Conservation (phyloP, 2,797 vertebrate genomes). For the Furcifer pardalis region DNA sequence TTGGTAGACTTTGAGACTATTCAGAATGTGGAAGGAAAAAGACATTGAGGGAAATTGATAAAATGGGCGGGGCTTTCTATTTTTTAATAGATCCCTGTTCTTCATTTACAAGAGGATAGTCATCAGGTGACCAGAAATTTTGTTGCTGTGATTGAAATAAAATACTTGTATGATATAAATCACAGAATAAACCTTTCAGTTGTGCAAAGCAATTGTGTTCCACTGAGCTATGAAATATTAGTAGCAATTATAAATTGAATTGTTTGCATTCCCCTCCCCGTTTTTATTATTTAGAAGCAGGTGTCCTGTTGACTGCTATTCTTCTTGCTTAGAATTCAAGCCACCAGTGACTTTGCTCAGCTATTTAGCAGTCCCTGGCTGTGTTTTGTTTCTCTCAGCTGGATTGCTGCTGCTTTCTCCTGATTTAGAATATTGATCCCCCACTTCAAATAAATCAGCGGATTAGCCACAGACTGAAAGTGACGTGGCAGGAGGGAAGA, state of each 20-base stretch:
- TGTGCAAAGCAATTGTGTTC: background rate
- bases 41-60: background rate
- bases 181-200: background rate
- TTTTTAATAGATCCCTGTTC: background rate
- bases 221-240: constrained; percentile 5
- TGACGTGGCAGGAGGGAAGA: background rate
- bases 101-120: background rate
- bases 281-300: background rate
- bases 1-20: background rate
- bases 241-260: background rate
- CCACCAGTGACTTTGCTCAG: background rate
- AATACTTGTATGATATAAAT: background rate
- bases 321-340: background rate
- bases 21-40: background rate
- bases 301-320: background rate
- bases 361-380: background rate
- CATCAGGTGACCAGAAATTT: background rate
- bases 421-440: constrained; percentile 31
- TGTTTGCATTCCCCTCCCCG: background rate
- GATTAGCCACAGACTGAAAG: background rate
- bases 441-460: background rate
- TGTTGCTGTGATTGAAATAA: background rate
- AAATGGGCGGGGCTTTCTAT: background rate
- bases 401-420: background rate
- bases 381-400: constrained; percentile 6